Evolutionary conservation across 35 echinoderm and acorn worm genomes (phyloP).

Genomic region (Anneissia japonica): DNA sequence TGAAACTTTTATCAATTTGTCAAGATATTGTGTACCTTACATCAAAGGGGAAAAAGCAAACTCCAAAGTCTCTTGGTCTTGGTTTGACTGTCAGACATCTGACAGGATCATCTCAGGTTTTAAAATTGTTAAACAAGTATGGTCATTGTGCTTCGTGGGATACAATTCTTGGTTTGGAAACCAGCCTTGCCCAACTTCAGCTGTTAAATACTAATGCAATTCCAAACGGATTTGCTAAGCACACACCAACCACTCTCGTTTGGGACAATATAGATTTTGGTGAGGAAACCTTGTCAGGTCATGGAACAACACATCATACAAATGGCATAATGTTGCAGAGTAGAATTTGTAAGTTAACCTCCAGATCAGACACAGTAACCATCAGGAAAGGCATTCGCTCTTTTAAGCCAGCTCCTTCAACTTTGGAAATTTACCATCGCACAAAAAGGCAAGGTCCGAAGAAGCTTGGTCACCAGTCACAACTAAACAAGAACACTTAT

Average conservation of each 20-base stretch:
- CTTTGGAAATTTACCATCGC: too few relatives aligned
- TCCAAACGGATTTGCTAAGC: slow-evolving; percentile 1
- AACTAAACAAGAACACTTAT: too few relatives aligned
- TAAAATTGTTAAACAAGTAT: slow-evolving; percentile 37
- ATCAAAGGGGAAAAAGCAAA: slow-evolving; percentile 1
- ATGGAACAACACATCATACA: slow-evolving; percentile 69
- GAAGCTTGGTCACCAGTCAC: too few relatives aligned
- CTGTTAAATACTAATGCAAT: background rate
- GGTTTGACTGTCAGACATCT: slow-evolving; percentile 44
- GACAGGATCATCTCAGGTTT: slow-evolving; percentile 43
- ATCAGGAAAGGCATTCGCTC: background rate
- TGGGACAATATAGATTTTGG: slow-evolving; percentile 74
- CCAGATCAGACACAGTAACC: too few relatives aligned
- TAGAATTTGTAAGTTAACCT: background rate
- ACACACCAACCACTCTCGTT: slow-evolving; percentile 27
- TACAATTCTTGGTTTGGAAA: slow-evolving; percentile 31
- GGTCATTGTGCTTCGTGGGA: slow-evolving; percentile 37
- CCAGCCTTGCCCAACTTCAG: slow-evolving; percentile 36
- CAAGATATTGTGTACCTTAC: background rate
- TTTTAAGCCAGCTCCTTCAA: background rate
- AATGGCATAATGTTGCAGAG: slow-evolving; percentile 50
- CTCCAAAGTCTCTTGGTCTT: slow-evolving; percentile 28
- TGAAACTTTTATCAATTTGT: too few relatives aligned
- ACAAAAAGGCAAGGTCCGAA: too few relatives aligned
- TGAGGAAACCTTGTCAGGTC: slow-evolving; percentile 64